Conservation (phyloP, 1,140 invertebrate genomes). For the Rhizoglyphus robini region DNA sequence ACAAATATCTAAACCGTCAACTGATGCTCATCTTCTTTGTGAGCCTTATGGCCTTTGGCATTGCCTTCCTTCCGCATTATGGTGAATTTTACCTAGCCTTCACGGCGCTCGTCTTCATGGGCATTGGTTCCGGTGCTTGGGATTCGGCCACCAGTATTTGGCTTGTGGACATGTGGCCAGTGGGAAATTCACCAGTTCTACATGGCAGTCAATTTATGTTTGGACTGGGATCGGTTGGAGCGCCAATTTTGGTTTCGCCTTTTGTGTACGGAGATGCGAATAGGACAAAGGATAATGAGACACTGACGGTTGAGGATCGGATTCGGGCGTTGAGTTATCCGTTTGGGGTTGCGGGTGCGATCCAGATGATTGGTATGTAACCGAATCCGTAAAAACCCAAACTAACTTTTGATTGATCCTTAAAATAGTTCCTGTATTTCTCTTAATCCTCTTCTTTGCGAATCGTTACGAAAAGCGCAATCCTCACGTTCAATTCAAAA, state of each 20-base stretch:
- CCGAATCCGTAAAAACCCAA: too few relatives aligned
- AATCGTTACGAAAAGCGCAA: background rate
- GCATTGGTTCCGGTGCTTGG: background rate
- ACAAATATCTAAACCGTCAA: background rate
- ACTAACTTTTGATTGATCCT: conserved; percentile 4
- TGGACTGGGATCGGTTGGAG: background rate
- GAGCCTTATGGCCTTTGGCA: background rate
- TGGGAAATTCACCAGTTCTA: background rate
- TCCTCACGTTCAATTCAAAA: background rate
- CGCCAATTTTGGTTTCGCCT: conserved; percentile 1
- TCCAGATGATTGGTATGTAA: background rate
- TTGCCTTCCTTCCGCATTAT: background rate
- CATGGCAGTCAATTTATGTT: background rate
- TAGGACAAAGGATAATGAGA: background rate
- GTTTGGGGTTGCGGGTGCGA: background rate
- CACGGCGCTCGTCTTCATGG: background rate
- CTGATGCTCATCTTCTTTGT: background rate
- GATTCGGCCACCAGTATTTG: background rate
- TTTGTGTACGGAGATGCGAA: conserved; percentile 1
- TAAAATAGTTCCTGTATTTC: conserved; percentile 5
- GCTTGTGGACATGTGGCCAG: background rate
- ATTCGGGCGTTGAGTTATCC: background rate
- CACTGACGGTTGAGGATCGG: background rate
- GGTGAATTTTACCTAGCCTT: background rate
- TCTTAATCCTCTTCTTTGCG: conserved; percentile 11